Evolutionary conservation across 2,113 vertebrate genomes (phyloP).

Genomic region (Alectura lathami): DNA sequence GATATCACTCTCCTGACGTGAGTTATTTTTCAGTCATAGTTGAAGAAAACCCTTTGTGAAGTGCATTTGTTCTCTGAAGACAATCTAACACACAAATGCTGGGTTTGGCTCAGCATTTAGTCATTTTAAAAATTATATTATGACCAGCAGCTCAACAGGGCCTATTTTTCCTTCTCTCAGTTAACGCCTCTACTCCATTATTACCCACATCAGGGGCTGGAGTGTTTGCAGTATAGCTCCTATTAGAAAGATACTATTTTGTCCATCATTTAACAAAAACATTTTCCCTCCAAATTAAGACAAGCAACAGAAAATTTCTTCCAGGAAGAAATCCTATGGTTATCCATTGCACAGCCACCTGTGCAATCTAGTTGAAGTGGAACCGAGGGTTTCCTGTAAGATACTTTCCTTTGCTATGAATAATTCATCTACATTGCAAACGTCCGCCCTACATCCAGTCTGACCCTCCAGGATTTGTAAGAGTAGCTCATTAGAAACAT

Average conservation of each 20-base stretch:
- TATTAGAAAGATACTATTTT: not conserved
- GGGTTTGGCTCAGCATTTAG: not conserved
- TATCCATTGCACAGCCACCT: not conserved
- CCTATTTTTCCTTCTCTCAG: not conserved
- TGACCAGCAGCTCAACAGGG: not conserved
- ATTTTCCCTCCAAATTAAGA: not conserved
- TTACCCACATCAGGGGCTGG: not conserved
- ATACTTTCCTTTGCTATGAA: not conserved
- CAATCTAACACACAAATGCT: not conserved
- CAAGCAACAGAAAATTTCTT: not conserved
- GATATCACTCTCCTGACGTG: not conserved
- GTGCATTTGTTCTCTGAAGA: not conserved
- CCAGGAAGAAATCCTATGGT: not conserved
- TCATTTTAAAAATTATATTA: not conserved
- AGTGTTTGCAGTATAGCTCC: not conserved
- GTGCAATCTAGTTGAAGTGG: not conserved
- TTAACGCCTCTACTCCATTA: not conserved
- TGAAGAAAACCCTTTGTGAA: not conserved
- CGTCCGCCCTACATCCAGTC: not conserved
- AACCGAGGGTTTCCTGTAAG: not conserved
- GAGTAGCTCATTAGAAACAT: not conserved
- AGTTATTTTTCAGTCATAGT: not conserved
- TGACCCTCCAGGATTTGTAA: not conserved
- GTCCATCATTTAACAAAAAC: not conserved
- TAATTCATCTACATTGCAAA: not conserved